phyloP scores from a whole-genome alignment of 2,113 vertebrate genomes.

The Prinia subflava region DNA sequence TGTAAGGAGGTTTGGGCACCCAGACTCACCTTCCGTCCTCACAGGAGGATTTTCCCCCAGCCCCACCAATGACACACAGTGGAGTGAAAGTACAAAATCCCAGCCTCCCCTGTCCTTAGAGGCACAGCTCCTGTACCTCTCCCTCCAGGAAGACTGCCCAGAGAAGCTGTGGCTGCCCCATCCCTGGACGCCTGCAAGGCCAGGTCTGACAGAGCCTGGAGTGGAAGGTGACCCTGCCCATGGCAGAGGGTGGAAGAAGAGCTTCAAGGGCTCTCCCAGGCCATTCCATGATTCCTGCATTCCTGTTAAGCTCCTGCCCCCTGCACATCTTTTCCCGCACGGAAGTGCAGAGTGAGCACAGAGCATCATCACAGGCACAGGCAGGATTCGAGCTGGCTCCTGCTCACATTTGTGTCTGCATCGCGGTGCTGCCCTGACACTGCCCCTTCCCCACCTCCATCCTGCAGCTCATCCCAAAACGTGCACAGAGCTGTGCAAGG shows the following conservation, averaged over 20 bases:
- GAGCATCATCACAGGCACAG: neutral
- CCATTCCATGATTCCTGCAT: neutral
- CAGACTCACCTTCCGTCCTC: fast-evolving
- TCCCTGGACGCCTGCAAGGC: neutral
- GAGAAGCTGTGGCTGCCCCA: neutral
- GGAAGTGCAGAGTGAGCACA: neutral
- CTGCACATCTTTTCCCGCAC: neutral
- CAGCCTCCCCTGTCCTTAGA: too few species aligned
- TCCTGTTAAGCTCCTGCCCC: neutral
- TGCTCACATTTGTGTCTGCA: fast-evolving
- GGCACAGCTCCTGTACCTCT: fast-evolving
- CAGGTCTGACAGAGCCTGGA: fast-evolving
- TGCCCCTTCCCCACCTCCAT: neutral
- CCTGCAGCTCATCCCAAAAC: neutral
- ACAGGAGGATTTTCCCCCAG: neutral
- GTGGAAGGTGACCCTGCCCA: neutral
- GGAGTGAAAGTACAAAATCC: neutral
- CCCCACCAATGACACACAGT: neutral
- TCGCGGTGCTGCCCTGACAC: neutral
- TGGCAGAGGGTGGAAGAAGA: neutral
- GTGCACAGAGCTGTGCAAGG: neutral
- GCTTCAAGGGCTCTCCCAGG: neutral
- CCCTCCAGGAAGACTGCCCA: neutral
- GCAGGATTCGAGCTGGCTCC: neutral
- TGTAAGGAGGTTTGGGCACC: fast-evolving